Conservation (phyloP, 2,888 invertebrate genomes). For the Agapostemon virescens region DNA sequence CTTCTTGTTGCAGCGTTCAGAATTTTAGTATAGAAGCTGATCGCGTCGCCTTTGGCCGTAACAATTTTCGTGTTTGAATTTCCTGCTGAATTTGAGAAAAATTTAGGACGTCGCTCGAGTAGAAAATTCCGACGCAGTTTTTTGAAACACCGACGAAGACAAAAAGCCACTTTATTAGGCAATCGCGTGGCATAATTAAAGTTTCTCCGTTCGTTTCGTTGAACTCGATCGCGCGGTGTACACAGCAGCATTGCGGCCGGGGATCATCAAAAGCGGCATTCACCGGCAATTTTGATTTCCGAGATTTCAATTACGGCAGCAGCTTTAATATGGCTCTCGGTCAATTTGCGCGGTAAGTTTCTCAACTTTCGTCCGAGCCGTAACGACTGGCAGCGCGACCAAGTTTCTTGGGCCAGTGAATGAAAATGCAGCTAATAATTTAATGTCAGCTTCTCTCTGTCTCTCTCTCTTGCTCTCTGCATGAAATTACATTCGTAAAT, state of each 20-base stretch:
- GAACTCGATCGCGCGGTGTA: constrained; percentile 9
- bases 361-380: constrained; percentile 36
- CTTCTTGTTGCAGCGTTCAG: too few species aligned
- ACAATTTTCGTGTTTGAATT: not conserved
- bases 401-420: constrained; percentile 30
- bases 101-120: not conserved
- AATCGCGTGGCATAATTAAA: constrained; percentile 16
- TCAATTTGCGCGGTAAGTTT: constrained; percentile 56
- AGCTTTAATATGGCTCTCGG: constrained; percentile 38
- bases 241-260: not conserved
- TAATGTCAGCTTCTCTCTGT: not conserved
- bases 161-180: not conserved
- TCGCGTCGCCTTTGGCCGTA: too few species aligned
- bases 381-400: constrained; percentile 29
- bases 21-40: too few species aligned
- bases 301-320: constrained; percentile 40
- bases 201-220: not conserved
- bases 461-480: too few species aligned
- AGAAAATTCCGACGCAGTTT: not conserved
- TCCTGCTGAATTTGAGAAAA: not conserved
- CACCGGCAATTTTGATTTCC: constrained; percentile 47
- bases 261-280: constrained; percentile 30
- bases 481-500: not conserved
- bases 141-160: not conserved
- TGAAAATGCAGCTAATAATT: constrained; percentile 48